A percentile compares a stretch with the other conserved stretches of the same genome.
Conservation (phyloP, 2,797 vertebrate species). For the Salarias fasciatus region DNA sequence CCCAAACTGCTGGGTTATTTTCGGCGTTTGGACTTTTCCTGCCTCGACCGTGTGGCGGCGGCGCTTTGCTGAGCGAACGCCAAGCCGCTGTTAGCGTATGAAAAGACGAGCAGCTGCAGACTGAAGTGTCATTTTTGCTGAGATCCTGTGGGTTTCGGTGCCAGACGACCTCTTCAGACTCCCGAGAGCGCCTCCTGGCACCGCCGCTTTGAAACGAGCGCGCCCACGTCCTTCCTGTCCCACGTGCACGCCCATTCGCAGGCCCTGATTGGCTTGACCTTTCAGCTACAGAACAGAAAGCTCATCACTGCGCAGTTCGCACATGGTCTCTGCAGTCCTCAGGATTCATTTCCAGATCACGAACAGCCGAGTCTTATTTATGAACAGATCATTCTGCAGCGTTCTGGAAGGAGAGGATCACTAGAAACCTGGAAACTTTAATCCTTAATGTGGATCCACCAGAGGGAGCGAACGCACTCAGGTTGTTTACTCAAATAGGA, state of each 20-base stretch:
- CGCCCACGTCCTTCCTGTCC: conserved; percentile 34
- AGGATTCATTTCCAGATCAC: no score
- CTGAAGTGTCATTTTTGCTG: conserved; percentile 44
- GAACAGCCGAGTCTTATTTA: no score
- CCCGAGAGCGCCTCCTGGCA: conserved; percentile 26
- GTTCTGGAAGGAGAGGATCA: no score
- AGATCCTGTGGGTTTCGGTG: conserved; percentile 38
- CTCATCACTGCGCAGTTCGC: no score
- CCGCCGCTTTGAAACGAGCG: no score
- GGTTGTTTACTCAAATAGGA: no score
- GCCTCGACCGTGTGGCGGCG: conserved; percentile 3
- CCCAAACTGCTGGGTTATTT: conserved; percentile 24
- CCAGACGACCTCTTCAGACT: conserved; percentile 52
- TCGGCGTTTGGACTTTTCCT: background rate
- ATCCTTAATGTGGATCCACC: no score
- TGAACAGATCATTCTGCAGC: no score
- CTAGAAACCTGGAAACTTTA: no score
- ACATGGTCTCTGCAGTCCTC: no score
- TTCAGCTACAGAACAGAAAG: no score
- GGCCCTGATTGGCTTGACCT: conserved; percentile 10
- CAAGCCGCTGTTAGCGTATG: conserved; percentile 39
- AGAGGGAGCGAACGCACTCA: no score
- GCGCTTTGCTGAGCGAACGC: conserved; percentile 46
- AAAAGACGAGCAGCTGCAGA: conserved; percentile 60
- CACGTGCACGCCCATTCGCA: conserved; percentile 7